Conservation (phyloP, 1,140 invertebrate species). For the Dreissena polymorpha region DNA sequence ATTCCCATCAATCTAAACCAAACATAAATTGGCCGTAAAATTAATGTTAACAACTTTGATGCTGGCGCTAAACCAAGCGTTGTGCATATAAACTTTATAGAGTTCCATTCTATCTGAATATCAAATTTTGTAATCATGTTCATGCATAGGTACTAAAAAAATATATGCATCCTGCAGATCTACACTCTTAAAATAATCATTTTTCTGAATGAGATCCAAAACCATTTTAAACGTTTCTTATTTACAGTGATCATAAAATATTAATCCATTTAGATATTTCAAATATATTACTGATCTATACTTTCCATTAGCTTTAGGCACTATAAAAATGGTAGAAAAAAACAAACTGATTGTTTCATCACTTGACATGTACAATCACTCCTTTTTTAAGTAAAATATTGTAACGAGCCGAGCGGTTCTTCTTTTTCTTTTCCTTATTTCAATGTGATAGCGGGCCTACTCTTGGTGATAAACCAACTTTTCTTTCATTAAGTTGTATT, state of each 20-base stretch:
- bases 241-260: conserved; percentile 25
- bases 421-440: too few relatives aligned
- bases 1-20: conserved; percentile 18
- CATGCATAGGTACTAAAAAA: conserved; percentile 23
- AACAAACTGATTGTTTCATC: neutral
- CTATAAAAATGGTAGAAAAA: conserved; percentile 3
- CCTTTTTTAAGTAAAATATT: neutral
- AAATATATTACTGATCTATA: conserved; percentile 4
- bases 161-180: conserved; percentile 12
- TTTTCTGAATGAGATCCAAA: conserved; percentile 15
- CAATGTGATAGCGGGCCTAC: too few relatives aligned
- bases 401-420: too few relatives aligned
- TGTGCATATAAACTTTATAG: too few relatives aligned
- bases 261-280: conserved; percentile 9
- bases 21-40: conserved; percentile 19
- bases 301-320: neutral
- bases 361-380: neutral
- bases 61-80: conserved; percentile 32
- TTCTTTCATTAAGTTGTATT: too few relatives aligned
- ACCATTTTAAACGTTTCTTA: conserved; percentile 25
- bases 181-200: conserved; percentile 1
- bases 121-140: neutral
- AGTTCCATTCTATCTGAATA: too few relatives aligned
- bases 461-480: too few relatives aligned
- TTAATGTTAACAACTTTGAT: conserved; percentile 24